Conservation (phyloP, 1,140 invertebrate species). For the Hylaeus anthracinus region DNA sequence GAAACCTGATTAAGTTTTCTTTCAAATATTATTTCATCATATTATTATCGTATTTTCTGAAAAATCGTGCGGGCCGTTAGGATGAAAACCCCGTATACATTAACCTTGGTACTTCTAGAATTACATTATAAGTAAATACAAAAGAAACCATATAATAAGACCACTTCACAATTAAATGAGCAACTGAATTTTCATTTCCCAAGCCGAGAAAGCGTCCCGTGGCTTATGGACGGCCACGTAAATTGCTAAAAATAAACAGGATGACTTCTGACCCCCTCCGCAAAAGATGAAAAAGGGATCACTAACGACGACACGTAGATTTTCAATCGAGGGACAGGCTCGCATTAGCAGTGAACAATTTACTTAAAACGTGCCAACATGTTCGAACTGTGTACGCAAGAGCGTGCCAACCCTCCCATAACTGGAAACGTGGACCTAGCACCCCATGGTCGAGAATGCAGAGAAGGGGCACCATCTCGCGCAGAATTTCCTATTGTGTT, state of each 20-base stretch:
- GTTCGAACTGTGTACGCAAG: slow-evolving; percentile 54
- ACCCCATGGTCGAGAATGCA: slow-evolving; percentile 23
- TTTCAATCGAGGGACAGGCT: slow-evolving; percentile 1
- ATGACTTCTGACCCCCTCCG: neutral
- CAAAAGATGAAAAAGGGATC: neutral
- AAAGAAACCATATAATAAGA: too few species aligned
- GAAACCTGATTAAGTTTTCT: too few species aligned
- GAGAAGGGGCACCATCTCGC: slow-evolving; percentile 13
- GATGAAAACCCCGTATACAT: too few species aligned
- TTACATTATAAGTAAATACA: too few species aligned
- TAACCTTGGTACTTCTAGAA: too few species aligned
- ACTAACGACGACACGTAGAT: slow-evolving; percentile 6
- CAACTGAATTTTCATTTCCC: too few species aligned
- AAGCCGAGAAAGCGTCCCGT: too few species aligned
- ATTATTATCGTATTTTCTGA: too few species aligned
- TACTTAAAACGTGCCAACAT: slow-evolving; percentile 64
- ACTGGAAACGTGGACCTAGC: slow-evolving; percentile 36
- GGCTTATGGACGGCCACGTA: too few species aligned
- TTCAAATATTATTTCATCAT: too few species aligned
- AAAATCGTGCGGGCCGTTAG: too few species aligned
- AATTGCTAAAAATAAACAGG: slow-evolving; percentile 11
- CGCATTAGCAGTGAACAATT: slow-evolving; percentile 69
- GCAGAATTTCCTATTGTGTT: slow-evolving; percentile 62
- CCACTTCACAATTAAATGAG: too few species aligned
- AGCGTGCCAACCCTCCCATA: slow-evolving; percentile 50